These are phyloP conservation scores for Diaphora mendica DNA, from an alignment of 2,888 invertebrate species.

Conservation along the genomic window DNA sequence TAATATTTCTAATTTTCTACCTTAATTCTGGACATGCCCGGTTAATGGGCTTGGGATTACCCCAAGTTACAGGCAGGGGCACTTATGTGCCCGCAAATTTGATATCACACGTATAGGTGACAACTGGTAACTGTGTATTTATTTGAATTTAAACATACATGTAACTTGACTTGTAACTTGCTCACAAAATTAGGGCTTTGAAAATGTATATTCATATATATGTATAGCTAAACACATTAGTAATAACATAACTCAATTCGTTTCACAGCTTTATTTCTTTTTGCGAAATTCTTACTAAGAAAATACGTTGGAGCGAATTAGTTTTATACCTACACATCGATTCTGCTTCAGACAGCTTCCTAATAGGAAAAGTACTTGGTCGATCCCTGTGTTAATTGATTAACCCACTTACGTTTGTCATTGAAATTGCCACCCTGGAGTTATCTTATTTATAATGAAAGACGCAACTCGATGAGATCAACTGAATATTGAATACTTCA, in stretches of 20 bases:
- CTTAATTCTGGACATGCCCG: no score
- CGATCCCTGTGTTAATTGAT: constrained; percentile 15
- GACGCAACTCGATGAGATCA: constrained; percentile 32
- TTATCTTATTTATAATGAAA: constrained; percentile 33
- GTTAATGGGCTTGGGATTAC: no score
- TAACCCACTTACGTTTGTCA: constrained; percentile 6
- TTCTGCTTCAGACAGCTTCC: constrained; percentile 12
- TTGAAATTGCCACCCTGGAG: constrained; percentile 19
- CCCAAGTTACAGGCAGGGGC: no score
- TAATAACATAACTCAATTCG: neutral
- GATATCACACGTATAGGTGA: no score
- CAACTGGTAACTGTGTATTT: no score
- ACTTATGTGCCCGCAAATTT: no score
- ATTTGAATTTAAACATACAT: no score
- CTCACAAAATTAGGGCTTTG: neutral
- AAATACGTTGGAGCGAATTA: constrained; percentile 10
- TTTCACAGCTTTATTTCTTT: neutral
- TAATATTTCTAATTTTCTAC: no score
- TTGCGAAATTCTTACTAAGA: neutral
- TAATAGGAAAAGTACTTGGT: constrained; percentile 8
- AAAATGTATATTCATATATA: neutral
- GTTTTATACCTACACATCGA: neutral
- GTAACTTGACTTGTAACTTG: neutral
- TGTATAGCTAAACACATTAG: neutral
- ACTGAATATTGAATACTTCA: constrained; percentile 25